Evolutionary conservation across 2,113 vertebrate genomes (phyloP).

Genomic region (Nothocercus julius): DNA sequence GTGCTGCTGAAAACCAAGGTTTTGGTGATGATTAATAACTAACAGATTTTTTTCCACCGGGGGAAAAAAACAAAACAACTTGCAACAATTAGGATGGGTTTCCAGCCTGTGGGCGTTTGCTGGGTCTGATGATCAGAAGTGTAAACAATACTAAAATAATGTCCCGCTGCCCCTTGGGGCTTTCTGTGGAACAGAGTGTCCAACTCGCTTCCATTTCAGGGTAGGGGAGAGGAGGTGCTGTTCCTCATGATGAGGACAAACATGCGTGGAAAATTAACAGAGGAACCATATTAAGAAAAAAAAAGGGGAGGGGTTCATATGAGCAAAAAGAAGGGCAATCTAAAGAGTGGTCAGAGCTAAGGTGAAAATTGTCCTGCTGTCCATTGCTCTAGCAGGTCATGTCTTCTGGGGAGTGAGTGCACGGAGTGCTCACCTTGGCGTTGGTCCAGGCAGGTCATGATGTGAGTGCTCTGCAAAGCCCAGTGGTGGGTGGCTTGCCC

Average conservation of each 20-base stretch:
- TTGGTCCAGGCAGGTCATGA: background rate
- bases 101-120: conserved; percentile 77
- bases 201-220: conserved; percentile 7
- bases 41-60: conserved; percentile 75
- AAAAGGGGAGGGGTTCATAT: no score
- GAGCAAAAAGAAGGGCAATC: background rate
- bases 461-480: background rate
- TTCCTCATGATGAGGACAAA: background rate
- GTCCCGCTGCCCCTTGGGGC: conserved; percentile 51
- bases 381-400: background rate
- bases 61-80: conserved; percentile 63
- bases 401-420: rapidly evolving
- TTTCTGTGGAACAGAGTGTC: background rate
- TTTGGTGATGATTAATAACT: conserved; percentile 76
- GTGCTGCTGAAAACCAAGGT: conserved; percentile 65
- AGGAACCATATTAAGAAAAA: background rate
- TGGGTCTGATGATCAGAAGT: conserved; percentile 71
- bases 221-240: conserved; percentile 50
- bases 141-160: conserved; percentile 79
- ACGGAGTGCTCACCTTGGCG: background rate
- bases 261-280: background rate
- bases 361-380: background rate
- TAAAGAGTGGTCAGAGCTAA: background rate
- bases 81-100: conserved; percentile 66
- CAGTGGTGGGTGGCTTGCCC: background rate